Percentiles rank a stretch among this genome's conserved stretches.
phyloP scores from a whole-genome alignment of 2,888 invertebrate genomes.

The Cenopis cana region DNA sequence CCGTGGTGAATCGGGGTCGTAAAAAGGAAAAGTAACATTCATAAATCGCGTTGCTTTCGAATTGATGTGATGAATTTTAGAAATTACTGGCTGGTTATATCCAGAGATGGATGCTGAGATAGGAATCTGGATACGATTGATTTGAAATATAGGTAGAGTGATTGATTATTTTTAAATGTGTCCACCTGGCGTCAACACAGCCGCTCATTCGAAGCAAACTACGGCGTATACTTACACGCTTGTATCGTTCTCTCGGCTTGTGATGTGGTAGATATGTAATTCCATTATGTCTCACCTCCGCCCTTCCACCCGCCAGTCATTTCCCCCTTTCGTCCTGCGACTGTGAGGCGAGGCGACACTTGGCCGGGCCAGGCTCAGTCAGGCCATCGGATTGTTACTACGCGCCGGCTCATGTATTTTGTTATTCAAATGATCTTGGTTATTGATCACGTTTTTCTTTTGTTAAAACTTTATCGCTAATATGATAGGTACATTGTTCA shows the following conservation, averaged over 20 bases:
- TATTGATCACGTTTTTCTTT: slow-evolving; percentile 64
- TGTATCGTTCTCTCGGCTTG: slow-evolving; percentile 69
- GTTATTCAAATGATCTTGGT: slow-evolving; percentile 72
- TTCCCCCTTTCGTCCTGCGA: slow-evolving; percentile 71
- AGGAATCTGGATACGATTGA: slow-evolving; percentile 1
- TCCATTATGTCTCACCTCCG: slow-evolving; percentile 81
- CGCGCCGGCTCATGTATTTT: slow-evolving; percentile 63
- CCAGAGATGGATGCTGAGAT: background rate
- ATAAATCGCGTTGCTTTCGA: slow-evolving; percentile 11
- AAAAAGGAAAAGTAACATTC: slow-evolving; percentile 10
- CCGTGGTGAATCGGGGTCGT: slow-evolving; percentile 10
- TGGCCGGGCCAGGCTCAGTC: slow-evolving; percentile 66
- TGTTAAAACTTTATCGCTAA: slow-evolving; percentile 56
- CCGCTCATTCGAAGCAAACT: slow-evolving; percentile 27
- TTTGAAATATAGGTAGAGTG: background rate
- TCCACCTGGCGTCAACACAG: slow-evolving; percentile 28
- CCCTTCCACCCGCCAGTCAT: slow-evolving; percentile 61
- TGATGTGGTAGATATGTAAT: slow-evolving; percentile 79
- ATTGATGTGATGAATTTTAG: slow-evolving; percentile 12
- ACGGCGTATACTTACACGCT: slow-evolving; percentile 56
- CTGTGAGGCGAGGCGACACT: slow-evolving; percentile 77
- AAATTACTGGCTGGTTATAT: background rate
- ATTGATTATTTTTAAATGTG: background rate
- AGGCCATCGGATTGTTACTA: slow-evolving; percentile 68
- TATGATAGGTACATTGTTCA: slow-evolving; percentile 36